Conservation (phyloP, 2,797 vertebrate genomes). For the Poeciliopsis gracilis region DNA sequence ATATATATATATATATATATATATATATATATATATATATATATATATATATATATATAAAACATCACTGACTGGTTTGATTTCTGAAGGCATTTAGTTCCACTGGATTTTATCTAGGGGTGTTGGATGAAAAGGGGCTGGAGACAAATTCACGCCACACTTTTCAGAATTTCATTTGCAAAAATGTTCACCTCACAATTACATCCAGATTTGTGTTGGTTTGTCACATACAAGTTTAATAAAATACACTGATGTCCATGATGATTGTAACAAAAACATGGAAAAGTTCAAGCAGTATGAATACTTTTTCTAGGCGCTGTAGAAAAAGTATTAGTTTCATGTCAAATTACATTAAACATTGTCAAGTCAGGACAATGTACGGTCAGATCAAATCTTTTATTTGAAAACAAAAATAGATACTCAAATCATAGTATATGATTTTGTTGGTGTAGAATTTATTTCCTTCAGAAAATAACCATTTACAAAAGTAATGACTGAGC, state of each 20-base stretch:
- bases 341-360: background rate
- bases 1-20: no score
- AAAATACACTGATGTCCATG: background rate
- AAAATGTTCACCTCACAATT: background rate
- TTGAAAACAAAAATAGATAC: constrained; percentile 22
- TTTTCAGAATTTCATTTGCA: background rate
- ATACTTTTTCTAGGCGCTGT: background rate
- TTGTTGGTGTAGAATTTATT: background rate
- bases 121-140: background rate
- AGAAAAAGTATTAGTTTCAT: background rate
- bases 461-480: background rate
- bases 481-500: background rate
- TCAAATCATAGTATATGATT: background rate
- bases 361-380: background rate
- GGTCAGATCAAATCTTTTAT: constrained; percentile 29
- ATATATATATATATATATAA: background rate
- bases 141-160: background rate
- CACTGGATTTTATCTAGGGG: background rate
- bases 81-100: background rate
- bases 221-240: background rate
- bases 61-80: background rate
- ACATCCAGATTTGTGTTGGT: background rate
- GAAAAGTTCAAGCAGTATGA: background rate
- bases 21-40: no score
- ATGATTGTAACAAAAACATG: background rate